phyloP scores from a whole-genome alignment of 2,113 vertebrate genomes.

The Neogale vison region DNA sequence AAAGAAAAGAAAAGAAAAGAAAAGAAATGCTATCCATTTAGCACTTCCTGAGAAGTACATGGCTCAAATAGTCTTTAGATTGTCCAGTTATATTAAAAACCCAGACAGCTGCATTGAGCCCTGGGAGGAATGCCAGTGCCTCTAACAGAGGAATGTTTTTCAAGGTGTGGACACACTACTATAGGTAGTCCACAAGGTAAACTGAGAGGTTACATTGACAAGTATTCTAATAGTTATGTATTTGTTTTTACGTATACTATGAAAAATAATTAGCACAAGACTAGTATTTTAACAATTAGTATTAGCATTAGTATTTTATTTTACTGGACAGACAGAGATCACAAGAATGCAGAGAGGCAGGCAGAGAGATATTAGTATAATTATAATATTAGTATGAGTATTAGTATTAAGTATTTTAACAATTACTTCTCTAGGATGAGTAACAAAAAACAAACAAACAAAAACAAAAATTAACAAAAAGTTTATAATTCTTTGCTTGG shows the following conservation, averaged over 20 bases:
- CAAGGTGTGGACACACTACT: background rate
- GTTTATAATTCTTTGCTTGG: slow-evolving; percentile 17
- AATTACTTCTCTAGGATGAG: too few species aligned
- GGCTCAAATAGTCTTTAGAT: background rate
- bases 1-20: background rate
- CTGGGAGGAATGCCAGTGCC: background rate
- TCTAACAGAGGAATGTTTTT: background rate
- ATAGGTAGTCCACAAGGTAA: background rate
- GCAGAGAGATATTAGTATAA: too few species aligned
- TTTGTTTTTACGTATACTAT: background rate
- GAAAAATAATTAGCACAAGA: background rate
- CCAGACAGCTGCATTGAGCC: background rate
- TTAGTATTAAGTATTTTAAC: too few species aligned
- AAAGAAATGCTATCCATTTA: background rate
- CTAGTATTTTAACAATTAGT: background rate
- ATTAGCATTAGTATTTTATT: too few species aligned
- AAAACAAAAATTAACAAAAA: too few species aligned
- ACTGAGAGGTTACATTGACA: background rate
- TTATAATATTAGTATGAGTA: too few species aligned
- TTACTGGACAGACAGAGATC: too few species aligned
- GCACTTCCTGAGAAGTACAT: background rate
- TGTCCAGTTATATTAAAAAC: background rate
- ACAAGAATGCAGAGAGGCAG: too few species aligned
- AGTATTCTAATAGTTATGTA: background rate
- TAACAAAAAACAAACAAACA: too few species aligned